Evolutionary conservation across 2,888 invertebrate genomes (phyloP).

Genomic region (Argynnis bischoffii): DNA sequence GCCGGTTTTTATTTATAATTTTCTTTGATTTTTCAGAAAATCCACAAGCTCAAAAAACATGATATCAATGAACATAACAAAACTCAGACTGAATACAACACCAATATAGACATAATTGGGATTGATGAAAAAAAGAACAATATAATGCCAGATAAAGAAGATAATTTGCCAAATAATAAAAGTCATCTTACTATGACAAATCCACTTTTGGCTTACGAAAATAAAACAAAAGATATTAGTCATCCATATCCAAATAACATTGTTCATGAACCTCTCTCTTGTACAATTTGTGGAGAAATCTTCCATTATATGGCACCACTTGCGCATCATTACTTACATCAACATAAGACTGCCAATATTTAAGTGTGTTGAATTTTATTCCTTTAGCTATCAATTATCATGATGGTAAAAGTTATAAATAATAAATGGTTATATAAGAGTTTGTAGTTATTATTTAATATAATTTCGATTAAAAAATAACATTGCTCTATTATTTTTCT

Average conservation of each 20-base stretch:
- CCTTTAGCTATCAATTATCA: too few relatives aligned
- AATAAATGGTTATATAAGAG: background rate
- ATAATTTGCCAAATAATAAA: slow-evolving; percentile 49
- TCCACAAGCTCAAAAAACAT: slow-evolving; percentile 70
- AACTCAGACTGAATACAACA: slow-evolving; percentile 56
- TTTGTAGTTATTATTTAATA: too few relatives aligned
- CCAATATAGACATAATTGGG: slow-evolving; percentile 67
- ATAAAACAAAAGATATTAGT: slow-evolving; percentile 36
- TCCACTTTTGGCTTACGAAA: slow-evolving; percentile 42
- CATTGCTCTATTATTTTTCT: too few relatives aligned
- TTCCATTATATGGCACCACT: slow-evolving; percentile 61
- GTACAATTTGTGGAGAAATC: slow-evolving; percentile 63
- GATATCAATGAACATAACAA: slow-evolving; percentile 50
- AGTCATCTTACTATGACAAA: slow-evolving; percentile 41
- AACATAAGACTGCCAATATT: slow-evolving; percentile 57
- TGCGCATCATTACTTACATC: slow-evolving; percentile 62
- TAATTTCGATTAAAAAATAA: too few relatives aligned
- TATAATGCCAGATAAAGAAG: slow-evolving; percentile 49
- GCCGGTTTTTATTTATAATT: too few relatives aligned
- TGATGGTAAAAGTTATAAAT: background rate
- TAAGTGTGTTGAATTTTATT: background rate
- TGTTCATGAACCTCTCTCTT: slow-evolving; percentile 51
- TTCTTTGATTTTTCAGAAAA: slow-evolving; percentile 59
- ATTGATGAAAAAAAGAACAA: slow-evolving; percentile 64
- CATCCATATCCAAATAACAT: slow-evolving; percentile 24